Conservation (phyloP, 2,888 invertebrate genomes). For the Buathra laborator region DNA sequence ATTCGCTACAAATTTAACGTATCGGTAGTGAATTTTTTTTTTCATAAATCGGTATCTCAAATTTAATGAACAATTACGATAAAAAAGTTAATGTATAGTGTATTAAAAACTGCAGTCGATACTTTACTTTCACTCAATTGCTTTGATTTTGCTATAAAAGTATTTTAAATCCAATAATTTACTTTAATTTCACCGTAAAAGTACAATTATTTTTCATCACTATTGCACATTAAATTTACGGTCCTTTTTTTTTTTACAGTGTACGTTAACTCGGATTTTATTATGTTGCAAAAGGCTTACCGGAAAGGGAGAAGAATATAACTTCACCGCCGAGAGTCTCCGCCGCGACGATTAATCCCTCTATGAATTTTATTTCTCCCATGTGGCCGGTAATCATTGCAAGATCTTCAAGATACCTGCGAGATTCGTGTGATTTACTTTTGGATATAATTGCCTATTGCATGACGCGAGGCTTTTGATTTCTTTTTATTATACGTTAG, state of each 20-base stretch:
- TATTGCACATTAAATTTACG: too few species aligned
- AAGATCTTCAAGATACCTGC: slow-evolving; percentile 92
- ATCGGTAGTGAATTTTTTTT: neutral
- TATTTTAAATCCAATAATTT: too few species aligned
- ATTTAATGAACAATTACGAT: too few species aligned
- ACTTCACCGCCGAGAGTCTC: slow-evolving; percentile 93
- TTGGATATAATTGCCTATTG: neutral
- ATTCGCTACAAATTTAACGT: neutral
- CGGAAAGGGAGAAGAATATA: slow-evolving; percentile 91
- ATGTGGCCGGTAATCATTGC: slow-evolving; percentile 88
- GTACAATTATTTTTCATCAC: too few species aligned
- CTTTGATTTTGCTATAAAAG: too few species aligned
- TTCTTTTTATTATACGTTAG: neutral
- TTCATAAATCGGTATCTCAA: neutral
- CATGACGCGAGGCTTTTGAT: neutral
- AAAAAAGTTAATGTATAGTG: too few species aligned
- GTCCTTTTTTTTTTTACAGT: too few species aligned
- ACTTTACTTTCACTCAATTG: too few species aligned
- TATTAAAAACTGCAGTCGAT: too few species aligned
- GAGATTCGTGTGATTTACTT: slow-evolving; percentile 26
- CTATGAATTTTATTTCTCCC: slow-evolving; percentile 91
- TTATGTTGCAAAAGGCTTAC: slow-evolving; percentile 74
- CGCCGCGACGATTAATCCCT: slow-evolving; percentile 92
- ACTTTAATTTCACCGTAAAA: too few species aligned
- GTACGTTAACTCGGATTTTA: too few species aligned